phyloP scores from a whole-genome alignment of 2,113 vertebrate genomes.

The Microcebus murinus region DNA sequence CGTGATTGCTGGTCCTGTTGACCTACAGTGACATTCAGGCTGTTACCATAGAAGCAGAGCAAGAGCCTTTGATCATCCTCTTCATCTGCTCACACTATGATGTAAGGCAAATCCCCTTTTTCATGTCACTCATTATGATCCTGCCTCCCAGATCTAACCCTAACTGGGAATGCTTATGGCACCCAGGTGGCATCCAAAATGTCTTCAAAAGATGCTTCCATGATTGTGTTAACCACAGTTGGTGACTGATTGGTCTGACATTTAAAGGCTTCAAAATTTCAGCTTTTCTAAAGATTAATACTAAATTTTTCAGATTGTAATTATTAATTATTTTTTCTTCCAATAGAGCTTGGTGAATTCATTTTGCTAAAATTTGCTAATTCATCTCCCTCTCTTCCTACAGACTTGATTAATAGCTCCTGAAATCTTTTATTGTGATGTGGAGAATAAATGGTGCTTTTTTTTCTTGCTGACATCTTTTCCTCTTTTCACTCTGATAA shows the following conservation, averaged over 20 bases:
- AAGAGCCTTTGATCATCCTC: neutral
- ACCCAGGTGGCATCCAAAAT: neutral
- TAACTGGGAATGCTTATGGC: neutral
- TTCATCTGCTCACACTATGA: neutral
- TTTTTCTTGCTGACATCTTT: neutral
- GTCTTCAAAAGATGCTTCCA: neutral
- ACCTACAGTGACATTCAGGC: neutral
- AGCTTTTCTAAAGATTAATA: neutral
- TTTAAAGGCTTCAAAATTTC: neutral
- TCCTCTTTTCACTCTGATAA: neutral
- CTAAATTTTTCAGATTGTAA: neutral
- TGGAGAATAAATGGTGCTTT: neutral
- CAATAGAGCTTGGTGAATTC: neutral
- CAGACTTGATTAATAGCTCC: neutral
- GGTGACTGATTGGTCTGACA: neutral
- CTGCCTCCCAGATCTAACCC: neutral
- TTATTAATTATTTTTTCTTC: neutral
- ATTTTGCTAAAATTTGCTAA: neutral
- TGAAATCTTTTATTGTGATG: neutral
- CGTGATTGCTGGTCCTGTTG: neutral
- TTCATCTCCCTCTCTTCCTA: neutral
- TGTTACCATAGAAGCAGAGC: neutral
- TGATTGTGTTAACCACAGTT: too few relatives aligned
- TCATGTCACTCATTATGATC: neutral
- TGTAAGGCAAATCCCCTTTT: neutral